A percentile compares a stretch with the other conserved stretches of the same genome.
Conservation (phyloP, 2,888 invertebrate species). For the Unio pictorum region DNA sequence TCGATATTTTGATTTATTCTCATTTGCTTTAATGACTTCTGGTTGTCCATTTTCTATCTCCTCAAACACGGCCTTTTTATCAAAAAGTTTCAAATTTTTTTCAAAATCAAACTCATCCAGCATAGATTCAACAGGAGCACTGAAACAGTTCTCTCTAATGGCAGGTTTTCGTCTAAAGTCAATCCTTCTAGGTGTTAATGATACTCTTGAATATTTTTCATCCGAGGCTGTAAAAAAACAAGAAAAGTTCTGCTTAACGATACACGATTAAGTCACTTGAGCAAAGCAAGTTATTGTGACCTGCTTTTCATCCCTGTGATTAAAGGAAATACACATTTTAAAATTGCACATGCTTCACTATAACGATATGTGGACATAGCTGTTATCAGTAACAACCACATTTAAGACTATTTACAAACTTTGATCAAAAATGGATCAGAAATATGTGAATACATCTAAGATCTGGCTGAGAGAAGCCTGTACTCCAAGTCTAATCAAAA, state of each 20-base stretch:
- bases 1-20: constrained; percentile 76
- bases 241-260: not conserved
- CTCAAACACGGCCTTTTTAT: constrained; percentile 86
- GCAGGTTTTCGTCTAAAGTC: constrained; percentile 76
- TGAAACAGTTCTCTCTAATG: constrained; percentile 79
- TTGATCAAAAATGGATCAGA: too few species aligned
- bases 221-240: constrained; percentile 36
- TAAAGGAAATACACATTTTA: too few species aligned
- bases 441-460: too few species aligned
- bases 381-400: too few species aligned
- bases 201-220: constrained; percentile 22
- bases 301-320: too few species aligned
- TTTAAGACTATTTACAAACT: too few species aligned
- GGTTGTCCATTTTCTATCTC: constrained; percentile 76
- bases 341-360: too few species aligned
- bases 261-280: too few species aligned
- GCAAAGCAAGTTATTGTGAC: too few species aligned
- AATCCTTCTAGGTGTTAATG: constrained; percentile 73
- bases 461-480: too few species aligned
- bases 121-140: constrained; percentile 80
- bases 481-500: too few species aligned
- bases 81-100: constrained; percentile 91
- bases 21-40: constrained; percentile 36
- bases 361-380: too few species aligned
- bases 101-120: constrained; percentile 93